These are phyloP conservation scores for Oreortyx pictus DNA, from an alignment of 2,797 vertebrate genomes.

Conservation along the genomic window DNA sequence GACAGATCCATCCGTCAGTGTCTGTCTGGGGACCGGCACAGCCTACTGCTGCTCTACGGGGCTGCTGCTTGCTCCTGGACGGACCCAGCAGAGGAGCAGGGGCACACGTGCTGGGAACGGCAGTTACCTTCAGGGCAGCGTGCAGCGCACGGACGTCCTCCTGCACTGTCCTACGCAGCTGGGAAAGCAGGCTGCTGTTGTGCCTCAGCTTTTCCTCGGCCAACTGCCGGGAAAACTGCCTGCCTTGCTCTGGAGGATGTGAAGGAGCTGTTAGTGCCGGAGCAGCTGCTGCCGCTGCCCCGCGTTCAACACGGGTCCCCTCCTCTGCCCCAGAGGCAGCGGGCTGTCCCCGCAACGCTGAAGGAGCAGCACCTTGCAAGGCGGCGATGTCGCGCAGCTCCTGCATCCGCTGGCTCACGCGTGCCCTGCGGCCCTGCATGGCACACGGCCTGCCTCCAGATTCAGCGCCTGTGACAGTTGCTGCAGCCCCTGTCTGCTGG, in stretches of 20 bases:
- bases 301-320: not conserved
- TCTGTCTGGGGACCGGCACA: not conserved
- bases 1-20: not conserved
- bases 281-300: not conserved
- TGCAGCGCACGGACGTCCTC: not conserved
- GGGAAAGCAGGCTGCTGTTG: not conserved
- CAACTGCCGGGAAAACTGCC: fast-evolving
- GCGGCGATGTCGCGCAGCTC: not conserved
- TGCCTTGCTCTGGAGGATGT: not conserved
- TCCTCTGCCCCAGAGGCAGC: not conserved
- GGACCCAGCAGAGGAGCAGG: not conserved
- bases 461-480: too few relatives aligned
- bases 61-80: not conserved
- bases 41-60: not conserved
- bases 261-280: fast-evolving
- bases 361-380: conserved; percentile 32
- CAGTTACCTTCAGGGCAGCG: not conserved
- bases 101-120: not conserved
- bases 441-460: fast-evolving
- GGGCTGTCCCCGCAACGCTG: fast-evolving
- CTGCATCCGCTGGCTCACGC: not conserved
- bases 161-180: not conserved
- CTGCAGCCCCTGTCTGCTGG: not conserved
- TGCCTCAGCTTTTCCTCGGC: not conserved
- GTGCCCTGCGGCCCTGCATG: fast-evolving